These are phyloP conservation scores for Chaunax sp. DNA, from an alignment of 2,797 vertebrate species.

Conservation along the genomic window DNA sequence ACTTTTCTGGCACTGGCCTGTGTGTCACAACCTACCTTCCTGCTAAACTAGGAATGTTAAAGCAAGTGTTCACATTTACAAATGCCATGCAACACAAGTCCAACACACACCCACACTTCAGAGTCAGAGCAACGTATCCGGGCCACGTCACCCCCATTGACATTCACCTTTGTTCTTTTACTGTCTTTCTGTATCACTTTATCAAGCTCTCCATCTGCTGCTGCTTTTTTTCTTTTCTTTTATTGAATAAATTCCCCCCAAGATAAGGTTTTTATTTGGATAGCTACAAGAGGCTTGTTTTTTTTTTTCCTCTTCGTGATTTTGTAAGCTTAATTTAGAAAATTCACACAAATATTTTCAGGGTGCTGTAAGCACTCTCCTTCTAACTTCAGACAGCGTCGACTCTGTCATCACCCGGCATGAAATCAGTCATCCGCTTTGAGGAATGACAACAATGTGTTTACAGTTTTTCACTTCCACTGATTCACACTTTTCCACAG, in stretches of 20 bases:
- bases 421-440: not conserved
- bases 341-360: not conserved
- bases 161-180: constrained; percentile 49
- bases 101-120: constrained; percentile 5
- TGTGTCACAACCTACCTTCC: too few species aligned
- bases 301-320: not conserved
- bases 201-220: constrained; percentile 14
- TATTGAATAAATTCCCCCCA: not conserved
- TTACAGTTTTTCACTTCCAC: not conserved
- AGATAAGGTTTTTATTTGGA: too few species aligned
- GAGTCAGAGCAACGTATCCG: constrained; percentile 25
- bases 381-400: not conserved
- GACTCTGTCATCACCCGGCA: not conserved
- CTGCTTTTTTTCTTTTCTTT: not conserved
- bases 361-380: not conserved
- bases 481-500: not conserved
- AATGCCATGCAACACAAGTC: constrained; percentile 20
- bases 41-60: not conserved
- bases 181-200: constrained; percentile 16
- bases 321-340: not conserved
- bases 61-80: constrained; percentile 21
- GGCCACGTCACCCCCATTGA: constrained; percentile 45
- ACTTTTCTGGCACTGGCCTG: too few species aligned
- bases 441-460: constrained; percentile 13
- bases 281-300: too few species aligned